Conservation (phyloP, 2,113 vertebrate species). For the Limanda limanda region DNA sequence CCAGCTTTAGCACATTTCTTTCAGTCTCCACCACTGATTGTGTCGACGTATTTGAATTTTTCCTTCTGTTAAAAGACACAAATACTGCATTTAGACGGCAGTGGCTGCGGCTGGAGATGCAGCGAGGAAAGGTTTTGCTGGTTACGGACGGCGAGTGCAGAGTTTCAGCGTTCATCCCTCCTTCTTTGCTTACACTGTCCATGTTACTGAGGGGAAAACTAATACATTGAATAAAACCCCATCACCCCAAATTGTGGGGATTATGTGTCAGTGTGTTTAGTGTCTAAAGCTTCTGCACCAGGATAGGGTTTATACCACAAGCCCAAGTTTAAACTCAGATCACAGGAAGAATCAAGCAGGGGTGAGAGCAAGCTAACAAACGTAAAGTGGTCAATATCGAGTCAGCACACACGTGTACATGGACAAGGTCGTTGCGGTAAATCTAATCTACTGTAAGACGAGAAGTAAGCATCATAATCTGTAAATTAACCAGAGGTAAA, state of each 20-base stretch:
- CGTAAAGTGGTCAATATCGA: slow-evolving; percentile 56
- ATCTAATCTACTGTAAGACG: slow-evolving; percentile 30
- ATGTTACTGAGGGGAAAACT: slow-evolving; percentile 18
- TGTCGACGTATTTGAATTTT: slow-evolving; percentile 13
- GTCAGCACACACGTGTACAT: neutral
- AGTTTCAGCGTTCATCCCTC: slow-evolving; percentile 1
- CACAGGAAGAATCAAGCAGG: slow-evolving; percentile 32
- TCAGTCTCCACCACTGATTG: slow-evolving; percentile 21
- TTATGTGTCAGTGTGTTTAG: slow-evolving; percentile 55
- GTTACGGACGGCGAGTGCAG: slow-evolving; percentile 3
- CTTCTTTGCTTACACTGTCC: slow-evolving; percentile 20
- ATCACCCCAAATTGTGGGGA: slow-evolving; percentile 35
- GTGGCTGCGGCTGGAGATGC: neutral
- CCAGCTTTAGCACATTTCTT: slow-evolving; percentile 24
- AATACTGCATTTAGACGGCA: slow-evolving; percentile 1
- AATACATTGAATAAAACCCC: slow-evolving; percentile 39
- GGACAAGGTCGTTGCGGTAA: slow-evolving; percentile 36
- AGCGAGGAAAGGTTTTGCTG: neutral
- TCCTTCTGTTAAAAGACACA: slow-evolving; percentile 13
- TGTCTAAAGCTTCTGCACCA: slow-evolving; percentile 48
- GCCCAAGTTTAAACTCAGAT: slow-evolving; percentile 46
- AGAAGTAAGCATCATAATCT: neutral
- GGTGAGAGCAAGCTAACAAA: slow-evolving; percentile 46
- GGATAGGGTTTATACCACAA: slow-evolving; percentile 53
- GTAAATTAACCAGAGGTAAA: neutral